Base-by-base conservation (phyloP, 2,113 vertebrate species). In the Lampris megalopsis region DNA sequence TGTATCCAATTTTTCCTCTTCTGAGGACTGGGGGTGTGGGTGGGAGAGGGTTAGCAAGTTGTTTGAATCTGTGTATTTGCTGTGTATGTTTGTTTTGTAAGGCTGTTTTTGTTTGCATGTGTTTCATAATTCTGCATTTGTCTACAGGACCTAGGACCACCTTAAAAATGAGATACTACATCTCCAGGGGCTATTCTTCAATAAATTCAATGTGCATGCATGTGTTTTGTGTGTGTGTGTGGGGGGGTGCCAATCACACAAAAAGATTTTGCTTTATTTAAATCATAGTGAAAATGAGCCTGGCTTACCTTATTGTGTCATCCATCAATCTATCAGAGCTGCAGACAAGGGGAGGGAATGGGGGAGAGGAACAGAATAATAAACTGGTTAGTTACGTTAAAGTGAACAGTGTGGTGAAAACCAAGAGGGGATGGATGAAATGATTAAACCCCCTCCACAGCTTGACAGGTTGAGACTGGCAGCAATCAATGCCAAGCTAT, bases 271-370 rank as follows among this genome's bases (percentile, higher is more conserved):
- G 54, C 10, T 60, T 58, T 5, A 1, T 6, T 62, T 59, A 53
- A 2, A 1, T 9, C 48, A 9, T 37, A 40, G 11, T 24, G 24
- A 65, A 2, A 58, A 35, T 62, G 64, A 71, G 53, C 7, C 52
- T 48, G 9, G 43, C 94, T 91, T 95, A 99, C 98, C 97, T 99
- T 96, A 99, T 98, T 84, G 98, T 98, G 91, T 99, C 97, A 92
- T 99, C 97, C 93, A 99, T 98, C 90, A 99, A 94, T 78, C 97
- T 95, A 92, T 99, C 98, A 37, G 97, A 99, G 87, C 97, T 99
- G 91, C 63, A 93, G 86, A 85, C 48, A 77, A 65, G 70, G 61
- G 77, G 71, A 0, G 35, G 45, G 57, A 13, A 6, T 42, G n/a
- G 48, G 52, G 49, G 45, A 68, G 50, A 63, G 37, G 40, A 9